Evolutionary conservation across 2,888 invertebrate species (phyloP).

Genomic region (Eupelmus urozonus): DNA sequence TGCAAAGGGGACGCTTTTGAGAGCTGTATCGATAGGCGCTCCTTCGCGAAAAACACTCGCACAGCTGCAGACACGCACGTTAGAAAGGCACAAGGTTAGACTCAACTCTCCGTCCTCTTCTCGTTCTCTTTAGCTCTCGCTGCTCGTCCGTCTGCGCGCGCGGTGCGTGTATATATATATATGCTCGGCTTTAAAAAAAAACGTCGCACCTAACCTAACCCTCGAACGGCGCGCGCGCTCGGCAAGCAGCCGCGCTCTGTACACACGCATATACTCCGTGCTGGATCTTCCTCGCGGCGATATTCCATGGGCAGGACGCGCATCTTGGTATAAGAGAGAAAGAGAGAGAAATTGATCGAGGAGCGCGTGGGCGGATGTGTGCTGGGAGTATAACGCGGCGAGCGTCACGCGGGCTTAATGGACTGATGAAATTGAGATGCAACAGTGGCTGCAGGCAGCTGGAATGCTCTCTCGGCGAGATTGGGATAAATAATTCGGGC

Average conservation of each 20-base stretch:
- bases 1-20: background rate
- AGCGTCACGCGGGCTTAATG: too few species aligned
- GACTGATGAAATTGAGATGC: too few species aligned
- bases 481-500: background rate
- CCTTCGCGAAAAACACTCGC: background rate
- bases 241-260: background rate
- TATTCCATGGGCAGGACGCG: too few species aligned
- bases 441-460: too few species aligned
- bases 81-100: constrained; percentile 37
- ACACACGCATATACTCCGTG: background rate
- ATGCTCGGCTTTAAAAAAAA: constrained; percentile 23
- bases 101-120: background rate
- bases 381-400: too few species aligned
- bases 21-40: background rate
- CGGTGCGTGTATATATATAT: too few species aligned
- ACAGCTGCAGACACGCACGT: background rate
- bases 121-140: constrained; percentile 10
- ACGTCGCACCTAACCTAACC: constrained; percentile 45
- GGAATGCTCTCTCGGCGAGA: background rate
- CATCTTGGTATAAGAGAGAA: background rate
- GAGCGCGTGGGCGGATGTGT: too few species aligned
- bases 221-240: background rate
- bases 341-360: background rate
- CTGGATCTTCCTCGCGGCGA: too few species aligned
- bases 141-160: constrained; percentile 3